These are phyloP conservation scores for Micropoecilia bifurca DNA, from an alignment of 2,797 vertebrate genomes.

Conservation along the genomic window DNA sequence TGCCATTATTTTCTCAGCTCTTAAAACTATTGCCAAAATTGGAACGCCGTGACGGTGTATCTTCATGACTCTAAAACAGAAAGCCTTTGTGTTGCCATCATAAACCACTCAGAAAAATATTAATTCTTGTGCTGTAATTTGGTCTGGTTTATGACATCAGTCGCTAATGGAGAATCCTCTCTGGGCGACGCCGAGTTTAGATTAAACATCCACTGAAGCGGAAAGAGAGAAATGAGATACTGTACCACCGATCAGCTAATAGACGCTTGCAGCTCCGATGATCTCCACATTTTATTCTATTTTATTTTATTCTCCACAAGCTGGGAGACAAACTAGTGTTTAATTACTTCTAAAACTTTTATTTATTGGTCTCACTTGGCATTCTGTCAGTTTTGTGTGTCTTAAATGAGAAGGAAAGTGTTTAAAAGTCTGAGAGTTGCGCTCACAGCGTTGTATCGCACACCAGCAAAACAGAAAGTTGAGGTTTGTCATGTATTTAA, in stretches of 20 bases:
- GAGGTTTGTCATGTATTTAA: background rate
- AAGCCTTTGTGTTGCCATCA: background rate
- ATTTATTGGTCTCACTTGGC: slow-evolving; percentile 5
- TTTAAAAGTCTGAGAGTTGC: background rate
- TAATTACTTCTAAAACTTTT: slow-evolving; percentile 17
- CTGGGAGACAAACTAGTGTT: slow-evolving; percentile 10
- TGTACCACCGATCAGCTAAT: slow-evolving; percentile 20
- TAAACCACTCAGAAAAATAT: slow-evolving; percentile 21
- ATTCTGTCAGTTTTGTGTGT: background rate
- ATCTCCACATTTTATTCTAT: slow-evolving; percentile 17
- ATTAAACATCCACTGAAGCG: slow-evolving; percentile 46
- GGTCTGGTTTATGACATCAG: slow-evolving; percentile 32
- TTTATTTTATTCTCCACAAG: too few relatives aligned
- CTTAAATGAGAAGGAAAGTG: background rate
- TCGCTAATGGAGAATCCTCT: slow-evolving; percentile 27
- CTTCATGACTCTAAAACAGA: slow-evolving; percentile 7
- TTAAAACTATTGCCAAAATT: slow-evolving; percentile 20
- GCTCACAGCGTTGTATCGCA: background rate
- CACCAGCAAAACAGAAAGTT: background rate
- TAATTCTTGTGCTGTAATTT: slow-evolving; percentile 27
- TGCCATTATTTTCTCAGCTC: slow-evolving; percentile 11
- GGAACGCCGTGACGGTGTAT: slow-evolving; percentile 10
- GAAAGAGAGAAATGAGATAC: slow-evolving; percentile 35
- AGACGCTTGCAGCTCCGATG: slow-evolving; percentile 15
- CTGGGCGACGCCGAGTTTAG: slow-evolving; percentile 17